A percentile compares a stretch with the other conserved stretches of the same genome.
Evolutionary conservation across 1,140 invertebrate genomes (phyloP).

Genomic region (Drosophila tristis): DNA sequence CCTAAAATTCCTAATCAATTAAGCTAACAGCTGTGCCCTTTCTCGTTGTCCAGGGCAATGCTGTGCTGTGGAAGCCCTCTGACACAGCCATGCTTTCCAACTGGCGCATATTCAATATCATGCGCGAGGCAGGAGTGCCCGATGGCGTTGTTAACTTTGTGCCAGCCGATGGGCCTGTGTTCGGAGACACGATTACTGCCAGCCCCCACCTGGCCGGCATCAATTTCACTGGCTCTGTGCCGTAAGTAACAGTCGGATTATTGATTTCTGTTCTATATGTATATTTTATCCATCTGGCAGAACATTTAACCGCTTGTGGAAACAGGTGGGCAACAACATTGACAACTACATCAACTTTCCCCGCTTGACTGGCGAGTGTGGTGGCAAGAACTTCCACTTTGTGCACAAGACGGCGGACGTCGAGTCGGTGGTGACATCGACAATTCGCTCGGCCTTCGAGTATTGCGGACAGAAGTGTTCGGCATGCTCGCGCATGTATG

Average conservation of each 20-base stretch:
- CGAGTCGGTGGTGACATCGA: conserved; percentile 91
- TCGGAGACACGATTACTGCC: conserved; percentile 95
- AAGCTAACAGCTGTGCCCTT: conserved; percentile 2
- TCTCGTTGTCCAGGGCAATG: conserved; percentile 88
- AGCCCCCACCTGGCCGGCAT: conserved; percentile 95
- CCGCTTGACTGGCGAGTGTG: conserved; percentile 97
- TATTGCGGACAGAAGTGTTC: conserved; percentile 99
- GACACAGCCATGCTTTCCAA: conserved; percentile 98
- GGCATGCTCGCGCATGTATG: conserved; percentile 97
- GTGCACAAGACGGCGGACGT: conserved; percentile 96
- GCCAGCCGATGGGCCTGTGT: conserved; percentile 96
- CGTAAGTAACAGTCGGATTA: conserved; percentile 86
- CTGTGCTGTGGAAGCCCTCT: conserved; percentile 99
- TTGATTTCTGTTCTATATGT: conserved; percentile 36
- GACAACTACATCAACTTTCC: conserved; percentile 95
- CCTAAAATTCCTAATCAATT: conserved; percentile 12
- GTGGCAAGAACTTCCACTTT: conserved; percentile 99
- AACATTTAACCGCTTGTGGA: conserved; percentile 97
- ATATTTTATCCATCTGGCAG: conserved; percentile 83
- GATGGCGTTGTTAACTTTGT: conserved; percentile 99
- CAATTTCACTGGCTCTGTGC: conserved; percentile 98
- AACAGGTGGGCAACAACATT: conserved; percentile 95
- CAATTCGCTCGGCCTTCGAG: conserved; percentile 97
- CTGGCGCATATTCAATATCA: conserved; percentile 96
- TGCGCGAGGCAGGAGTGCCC: conserved; percentile 96